These are phyloP conservation scores for Halichondria panicea DNA, from an alignment of 37 sponge, comb jelly and placozoan species.

Conservation along the genomic window DNA sequence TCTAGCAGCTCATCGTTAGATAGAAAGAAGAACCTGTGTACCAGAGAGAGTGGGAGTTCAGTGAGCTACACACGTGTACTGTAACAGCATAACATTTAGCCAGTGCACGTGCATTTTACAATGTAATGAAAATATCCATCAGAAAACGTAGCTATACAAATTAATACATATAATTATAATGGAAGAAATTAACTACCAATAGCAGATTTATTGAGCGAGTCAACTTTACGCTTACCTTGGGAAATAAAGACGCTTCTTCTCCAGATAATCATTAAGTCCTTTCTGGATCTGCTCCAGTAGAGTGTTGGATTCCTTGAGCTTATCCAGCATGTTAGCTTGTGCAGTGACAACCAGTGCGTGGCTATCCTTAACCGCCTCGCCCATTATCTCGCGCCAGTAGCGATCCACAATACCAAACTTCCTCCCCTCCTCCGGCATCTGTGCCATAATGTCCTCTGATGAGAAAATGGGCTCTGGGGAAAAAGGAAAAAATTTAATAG, in stretches of 20 bases:
- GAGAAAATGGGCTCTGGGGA: constrained; percentile 93
- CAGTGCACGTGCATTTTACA: too few species aligned
- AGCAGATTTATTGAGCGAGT: too few species aligned
- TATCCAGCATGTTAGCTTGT: constrained; percentile 79
- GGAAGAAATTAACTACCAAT: too few species aligned
- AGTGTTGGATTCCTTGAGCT: constrained; percentile 79
- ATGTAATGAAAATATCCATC: too few species aligned
- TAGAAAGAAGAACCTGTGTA: constrained; percentile 84
- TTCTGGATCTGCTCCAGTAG: constrained; percentile 97
- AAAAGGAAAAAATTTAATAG: neutral
- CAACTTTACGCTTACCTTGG: constrained; percentile 60
- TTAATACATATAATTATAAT: too few species aligned
- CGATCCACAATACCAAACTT: constrained; percentile 96
- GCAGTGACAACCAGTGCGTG: constrained; percentile 83
- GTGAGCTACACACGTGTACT: neutral
- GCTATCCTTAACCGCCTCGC: constrained; percentile 80
- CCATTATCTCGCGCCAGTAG: constrained; percentile 92
- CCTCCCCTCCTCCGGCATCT: constrained; percentile 98
- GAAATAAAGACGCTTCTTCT: constrained; percentile 97
- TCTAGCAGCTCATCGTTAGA: constrained; percentile 97
- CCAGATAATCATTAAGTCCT: constrained; percentile 95
- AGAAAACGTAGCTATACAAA: too few species aligned
- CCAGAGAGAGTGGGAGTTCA: neutral
- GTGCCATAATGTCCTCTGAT: constrained; percentile 96
- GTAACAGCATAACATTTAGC: neutral